Evolutionary conservation across 2,797 vertebrate species (phyloP), one percentile per base, ranked within the genome.

Genomic region (Schizopygopsis malacanthus): DNA sequence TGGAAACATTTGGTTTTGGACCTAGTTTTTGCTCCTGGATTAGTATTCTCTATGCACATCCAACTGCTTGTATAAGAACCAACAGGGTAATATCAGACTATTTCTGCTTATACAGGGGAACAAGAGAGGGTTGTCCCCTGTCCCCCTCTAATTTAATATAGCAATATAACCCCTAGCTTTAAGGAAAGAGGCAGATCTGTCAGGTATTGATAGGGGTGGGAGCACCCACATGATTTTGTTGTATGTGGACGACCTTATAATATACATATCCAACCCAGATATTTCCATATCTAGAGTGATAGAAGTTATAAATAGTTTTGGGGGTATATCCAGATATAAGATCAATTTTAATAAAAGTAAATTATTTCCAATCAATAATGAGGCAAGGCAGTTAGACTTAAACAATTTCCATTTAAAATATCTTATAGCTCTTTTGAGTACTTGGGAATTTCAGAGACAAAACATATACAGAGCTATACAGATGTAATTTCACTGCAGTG

Each of bases 121-220:
- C 69, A 22, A 71, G 69, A 43, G 39, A 71, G 69, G 39, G 69
- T 20, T 71, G 69, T 20, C 69, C 69, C 39, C 28, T 65, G 63
- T 65, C 63, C 63, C 63, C 12, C 25, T 65, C 10, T 33, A 33
- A 65, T 61, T 61, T 61, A 61, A 61, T n/a, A 61, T 25, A 61
- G n/a, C 7, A 9, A 61, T 12, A 61, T n/a, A 63, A 20, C 25
- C 12, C 25, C 63, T 65, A 65, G 25, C 63, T 15, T 65, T 33
- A 65, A 65, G 28, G 28, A 65, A 65, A 33, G 13, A 39, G 39
- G 39, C 5, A 39, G 39, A 39, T 39, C 39, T 39, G 39, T 39
- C 39, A 41, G 63, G 12, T 15, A 65, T 65, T 13, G 33, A 65
- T 65, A 65, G 61, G 25, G 12, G 25, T 33, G 25, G 25, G 25